Evolutionary conservation across 1,140 invertebrate species (phyloP).

Genomic region (Lamellibrachia luymesi): DNA sequence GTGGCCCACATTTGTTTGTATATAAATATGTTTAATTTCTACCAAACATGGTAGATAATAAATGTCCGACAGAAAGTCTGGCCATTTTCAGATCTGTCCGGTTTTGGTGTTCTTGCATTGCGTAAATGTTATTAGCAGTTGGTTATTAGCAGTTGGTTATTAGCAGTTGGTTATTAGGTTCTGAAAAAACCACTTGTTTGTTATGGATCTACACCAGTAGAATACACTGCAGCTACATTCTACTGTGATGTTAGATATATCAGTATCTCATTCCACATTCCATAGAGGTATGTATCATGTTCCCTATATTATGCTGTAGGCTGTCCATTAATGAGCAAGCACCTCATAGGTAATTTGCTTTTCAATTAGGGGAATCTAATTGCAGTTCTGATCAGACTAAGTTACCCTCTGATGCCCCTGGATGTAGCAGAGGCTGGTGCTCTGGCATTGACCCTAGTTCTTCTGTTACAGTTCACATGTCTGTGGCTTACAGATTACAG

Average conservation of each 20-base stretch:
- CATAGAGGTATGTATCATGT: background rate
- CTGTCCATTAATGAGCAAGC: background rate
- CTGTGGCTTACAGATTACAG: background rate
- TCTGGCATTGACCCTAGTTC: background rate
- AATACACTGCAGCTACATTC: background rate
- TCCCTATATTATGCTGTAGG: background rate
- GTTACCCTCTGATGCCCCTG: background rate
- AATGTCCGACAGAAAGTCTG: too few species aligned
- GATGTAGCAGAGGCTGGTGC: background rate
- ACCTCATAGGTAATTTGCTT: background rate
- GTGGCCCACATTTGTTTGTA: too few species aligned
- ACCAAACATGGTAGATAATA: too few species aligned
- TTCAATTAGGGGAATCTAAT: constrained; percentile 5
- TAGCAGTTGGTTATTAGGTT: background rate
- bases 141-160: background rate
- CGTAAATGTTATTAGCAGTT: background rate
- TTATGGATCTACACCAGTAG: background rate
- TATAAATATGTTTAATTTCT: too few species aligned
- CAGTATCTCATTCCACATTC: background rate
- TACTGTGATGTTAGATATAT: background rate
- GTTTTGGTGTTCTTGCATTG: background rate
- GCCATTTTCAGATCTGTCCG: too few species aligned
- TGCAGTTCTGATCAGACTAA: background rate
- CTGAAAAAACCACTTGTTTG: background rate
- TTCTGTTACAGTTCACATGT: background rate